Conservation (phyloP, 2,797 vertebrate species). For the Tokudaia tokunoshimensis region DNA sequence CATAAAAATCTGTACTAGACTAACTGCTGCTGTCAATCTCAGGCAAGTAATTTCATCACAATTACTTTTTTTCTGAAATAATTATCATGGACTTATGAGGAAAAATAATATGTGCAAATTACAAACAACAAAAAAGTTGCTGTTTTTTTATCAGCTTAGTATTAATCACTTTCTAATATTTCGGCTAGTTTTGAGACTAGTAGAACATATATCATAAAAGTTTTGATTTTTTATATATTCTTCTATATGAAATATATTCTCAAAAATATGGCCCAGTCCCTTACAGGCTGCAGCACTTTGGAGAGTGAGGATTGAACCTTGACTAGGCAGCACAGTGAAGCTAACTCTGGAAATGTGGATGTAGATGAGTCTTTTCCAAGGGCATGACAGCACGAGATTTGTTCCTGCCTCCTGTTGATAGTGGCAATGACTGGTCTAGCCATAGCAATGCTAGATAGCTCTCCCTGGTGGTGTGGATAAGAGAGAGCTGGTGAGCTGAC, state of each 20-base stretch:
- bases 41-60: conserved; percentile 87
- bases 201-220: background rate
- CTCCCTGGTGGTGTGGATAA: background rate
- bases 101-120: conserved; percentile 55
- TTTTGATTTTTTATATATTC: background rate
- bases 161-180: background rate
- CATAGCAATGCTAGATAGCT: background rate
- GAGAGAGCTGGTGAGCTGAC: background rate
- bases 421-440: background rate
- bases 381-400: background rate
- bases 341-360: background rate
- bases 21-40: conserved; percentile 84
- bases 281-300: background rate
- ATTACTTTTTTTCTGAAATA: conserved; percentile 80
- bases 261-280: background rate
- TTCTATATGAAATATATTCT: background rate
- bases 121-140: conserved; percentile 51
- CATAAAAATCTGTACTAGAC: conserved; percentile 88
- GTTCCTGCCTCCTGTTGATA: background rate
- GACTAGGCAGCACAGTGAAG: background rate
- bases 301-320: background rate
- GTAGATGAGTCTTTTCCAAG: background rate
- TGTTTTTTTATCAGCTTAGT: background rate
- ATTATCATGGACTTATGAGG: conserved; percentile 63
- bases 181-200: background rate